Evolutionary conservation across 2,888 invertebrate species (phyloP), one percentile per base, ranked within the genome.

Genomic region (Ophion ellenae): DNA sequence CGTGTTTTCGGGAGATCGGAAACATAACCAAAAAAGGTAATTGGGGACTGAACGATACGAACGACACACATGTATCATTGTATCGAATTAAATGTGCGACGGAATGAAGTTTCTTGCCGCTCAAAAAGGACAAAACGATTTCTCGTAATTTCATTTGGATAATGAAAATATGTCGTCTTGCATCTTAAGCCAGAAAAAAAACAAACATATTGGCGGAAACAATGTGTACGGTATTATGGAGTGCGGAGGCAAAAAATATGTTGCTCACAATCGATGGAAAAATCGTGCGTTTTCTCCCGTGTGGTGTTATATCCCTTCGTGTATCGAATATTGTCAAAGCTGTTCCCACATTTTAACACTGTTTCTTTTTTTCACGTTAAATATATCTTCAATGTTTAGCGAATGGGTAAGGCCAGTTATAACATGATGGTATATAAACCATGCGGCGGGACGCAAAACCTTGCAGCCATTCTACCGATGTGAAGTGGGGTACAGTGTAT

Each of bases 371-470:
- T 20, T 61, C 61, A 24, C 24, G 28, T 57, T 47, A 71, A 28
- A 57, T 75, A 71, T 73, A 10, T 36, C 66, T 20, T 40, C 28
- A 76, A 61, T 53, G 73, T 81, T 61, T 17, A 66, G 71, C 71
- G 45, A 61, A 71, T 36, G 24, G 57, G 87, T 85, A 87, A 66
- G 84, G 86, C 86, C 78, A 87, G 86, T 89, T 90, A 73, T 82
- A 75, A 83, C 69, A 69, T 83, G 61, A 86, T 77, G 66, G 14
- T 17, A 53, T 66, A 79, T 87, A 89, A 89, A 91, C 88, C 90
- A 91, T 88, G 90, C 90, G 91, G 90, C 89, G 84, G 86, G 87
- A 86, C 81, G 87, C 82, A 87, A 89, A 89, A 89, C 89, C 88
- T 78, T 84, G 63, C 81, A 86, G 84, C 83, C 86, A 86, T 86